Evolutionary conservation across 2,888 invertebrate genomes (phyloP), one percentile per base, ranked within the genome.

Genomic region (Branchinecta sandiegonensis): DNA sequence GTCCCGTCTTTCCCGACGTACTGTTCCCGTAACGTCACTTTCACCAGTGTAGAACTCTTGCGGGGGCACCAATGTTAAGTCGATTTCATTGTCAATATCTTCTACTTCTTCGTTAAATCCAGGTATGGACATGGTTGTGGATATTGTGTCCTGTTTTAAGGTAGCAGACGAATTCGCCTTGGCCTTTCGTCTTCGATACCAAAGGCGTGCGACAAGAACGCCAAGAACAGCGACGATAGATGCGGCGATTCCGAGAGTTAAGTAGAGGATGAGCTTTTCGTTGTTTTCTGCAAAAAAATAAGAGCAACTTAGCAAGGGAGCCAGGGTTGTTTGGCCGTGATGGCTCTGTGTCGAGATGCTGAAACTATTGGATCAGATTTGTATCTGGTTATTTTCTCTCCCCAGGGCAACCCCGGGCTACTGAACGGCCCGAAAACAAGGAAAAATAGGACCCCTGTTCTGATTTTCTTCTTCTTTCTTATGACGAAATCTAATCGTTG

Each of bases 71-170:
- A 86, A 85, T 66, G 86, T 85, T 72, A 88, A 83, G 76, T 87
- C 87, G 70, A 88, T 87, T 74, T 88, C 88, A 65, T 86, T 87
- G 77, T 89, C 88, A 64, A 88, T 85, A 79, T 91, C 90, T 74
- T 89, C 90, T 79, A 90, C 88, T 78, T 90, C 89, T 79, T 90
- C 90, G 73, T 86, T 86, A 79, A 90, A 90, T 70, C 89, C 89
- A 13, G 89, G 87, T 70, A 89, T 81, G 71, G 88, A 87, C 71
- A 87, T 86, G 67, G 75, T 73, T n/a, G 73, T 73, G 12, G 48
- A 48, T 50, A 71, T 71, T 46, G 71, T 72, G 63, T 84, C 82
- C 46, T 71, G 70, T 56, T 56, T 56, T 56, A 17, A 56, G 56
- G 8, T 17, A 56, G 17, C 10, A 8, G 56, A 56, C 17, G 10